phyloP scores from a whole-genome alignment of 2,113 vertebrate species.

The Cairina moschata region DNA sequence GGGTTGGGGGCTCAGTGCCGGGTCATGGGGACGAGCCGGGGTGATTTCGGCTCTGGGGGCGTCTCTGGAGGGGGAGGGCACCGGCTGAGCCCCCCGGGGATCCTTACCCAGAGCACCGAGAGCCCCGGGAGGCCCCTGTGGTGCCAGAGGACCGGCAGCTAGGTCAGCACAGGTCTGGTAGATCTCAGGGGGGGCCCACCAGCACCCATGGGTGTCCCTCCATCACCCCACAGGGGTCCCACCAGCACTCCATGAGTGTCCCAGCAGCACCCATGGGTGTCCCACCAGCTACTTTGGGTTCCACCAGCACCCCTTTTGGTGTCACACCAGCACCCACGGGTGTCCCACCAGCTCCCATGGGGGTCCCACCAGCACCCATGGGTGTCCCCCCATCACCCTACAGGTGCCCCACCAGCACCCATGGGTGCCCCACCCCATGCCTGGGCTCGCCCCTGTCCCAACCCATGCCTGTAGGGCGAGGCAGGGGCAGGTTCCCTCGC shows the following conservation, averaged over 20 bases:
- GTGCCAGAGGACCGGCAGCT: neutral
- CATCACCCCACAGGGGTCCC: no score
- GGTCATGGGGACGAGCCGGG: neutral
- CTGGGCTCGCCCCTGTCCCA: fast-evolving
- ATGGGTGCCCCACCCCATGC: neutral
- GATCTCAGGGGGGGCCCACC: no score
- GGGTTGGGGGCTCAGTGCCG: neutral
- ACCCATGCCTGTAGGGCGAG: fast-evolving
- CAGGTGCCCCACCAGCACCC: no score
- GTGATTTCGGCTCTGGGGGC: neutral
- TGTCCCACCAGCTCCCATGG: no score
- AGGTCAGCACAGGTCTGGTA: fast-evolving
- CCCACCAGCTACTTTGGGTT: no score
- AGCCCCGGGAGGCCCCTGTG: neutral
- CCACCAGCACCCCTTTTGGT: no score
- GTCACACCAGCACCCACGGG: no score
- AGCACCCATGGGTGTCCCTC: no score
- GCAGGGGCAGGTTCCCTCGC: neutral
- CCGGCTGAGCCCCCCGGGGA: neutral
- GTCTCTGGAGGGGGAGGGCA: neutral
- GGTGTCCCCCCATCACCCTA: neutral
- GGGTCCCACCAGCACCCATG: no score
- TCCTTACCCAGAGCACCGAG: neutral
- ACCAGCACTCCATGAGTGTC: no score
- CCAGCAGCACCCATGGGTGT: no score